Base-by-base conservation (phyloP, 2,113 vertebrate genomes). In the Hippocampus mohnikei region DNA sequence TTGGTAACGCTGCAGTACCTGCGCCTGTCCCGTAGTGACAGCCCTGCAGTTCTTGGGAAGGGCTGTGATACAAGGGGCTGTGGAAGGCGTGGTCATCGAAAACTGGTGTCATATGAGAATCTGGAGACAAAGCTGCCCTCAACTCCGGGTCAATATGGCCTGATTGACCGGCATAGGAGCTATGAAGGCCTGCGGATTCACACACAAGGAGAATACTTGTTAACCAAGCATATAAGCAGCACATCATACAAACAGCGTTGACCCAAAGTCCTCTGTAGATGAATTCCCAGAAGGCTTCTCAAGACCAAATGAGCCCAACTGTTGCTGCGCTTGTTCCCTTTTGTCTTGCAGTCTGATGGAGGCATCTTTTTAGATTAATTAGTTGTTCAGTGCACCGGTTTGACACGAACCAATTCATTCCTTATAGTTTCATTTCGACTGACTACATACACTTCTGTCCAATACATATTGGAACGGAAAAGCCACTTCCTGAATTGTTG, bases 41-140 rank as follows among this genome's bases (percentile, higher is more conserved):
- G 60, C 88, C 82, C 74, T 92, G 91, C 62, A 90, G 82, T 71
- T 92, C 89, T 9, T 89, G 89, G 27, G 83, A 81, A 40, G 92
- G 92, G 78, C 91, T 93, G 86, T 91, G 91, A 84, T 85, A 93
- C 23, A 92, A 81, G 0, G 92, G 91, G 80, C 92, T 91, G 77
- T 91, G 91, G 81, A 93, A 93, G 72, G 91, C 84, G 64, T 85
- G 85, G 76, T 96, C 97, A 63, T 98, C 96, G 1, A 96, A 99
- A 72, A 98, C 95, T 0, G 97, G 95, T 5, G 94, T 95, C 88
- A 97, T 95, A 87, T 97, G 96, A 85, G 95, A 75, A 81, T 98
- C 96, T 0, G 97, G 96, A 80, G 97, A 98, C 60, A 96, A 82
- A 0, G 91, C 59, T 0, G 94, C 94, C 44, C 93, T 93, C 62